Base-by-base conservation (phyloP, 1,140 invertebrate species). In the Phthorimaea operculella region DNA sequence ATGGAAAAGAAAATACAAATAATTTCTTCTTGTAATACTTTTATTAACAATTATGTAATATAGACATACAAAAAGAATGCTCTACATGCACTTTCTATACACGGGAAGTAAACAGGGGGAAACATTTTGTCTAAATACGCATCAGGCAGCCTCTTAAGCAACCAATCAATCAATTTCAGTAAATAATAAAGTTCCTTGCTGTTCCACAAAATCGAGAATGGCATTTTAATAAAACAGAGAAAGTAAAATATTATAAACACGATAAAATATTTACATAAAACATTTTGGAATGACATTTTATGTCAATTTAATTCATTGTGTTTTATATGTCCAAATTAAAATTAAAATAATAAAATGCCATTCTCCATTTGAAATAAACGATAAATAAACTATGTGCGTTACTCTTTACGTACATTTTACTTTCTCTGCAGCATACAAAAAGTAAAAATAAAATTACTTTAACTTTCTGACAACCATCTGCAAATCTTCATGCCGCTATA, bases 371-470 rank as follows among this genome's bases (percentile, higher is more conserved):
- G 15, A 54, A 51, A 53, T 42, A 52, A 16, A 45, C 39, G 52
- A 42, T 16, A n/a, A 28, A 11, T 21, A n/a, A 12, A 48, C 16
- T 16, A 51, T 39, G n/a, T 17, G 44, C n/a, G 16, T 47, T 47
- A 39, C 3, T 39, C 8, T 65, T 58, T 72, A 74, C 73, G 62
- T 75, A 82, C 70, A 74, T 72, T 75, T 83, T 80, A 79, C 76
- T 83, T 83, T 83, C 77, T 79, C 79, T 80, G 76, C 74, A 65
- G 74, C 79, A 59, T 62, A 36, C 63, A 66, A 66, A 68, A 50
- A 54, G 50, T 50, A 58, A 47, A 47, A 4, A 9, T 4, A 47
- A 14, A 47, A 9, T 28, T 28, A 28, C 21, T 47, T 47, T 15
- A 16, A 11, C 16, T 15, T 47, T 47, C 15, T 47, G 16, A 15